Percentiles rank a stretch among this genome's conserved stretches.
These are phyloP conservation scores for Machaerirhynchus nigripectus DNA, from an alignment of 2,113 vertebrate genomes.

Conservation along the genomic window DNA sequence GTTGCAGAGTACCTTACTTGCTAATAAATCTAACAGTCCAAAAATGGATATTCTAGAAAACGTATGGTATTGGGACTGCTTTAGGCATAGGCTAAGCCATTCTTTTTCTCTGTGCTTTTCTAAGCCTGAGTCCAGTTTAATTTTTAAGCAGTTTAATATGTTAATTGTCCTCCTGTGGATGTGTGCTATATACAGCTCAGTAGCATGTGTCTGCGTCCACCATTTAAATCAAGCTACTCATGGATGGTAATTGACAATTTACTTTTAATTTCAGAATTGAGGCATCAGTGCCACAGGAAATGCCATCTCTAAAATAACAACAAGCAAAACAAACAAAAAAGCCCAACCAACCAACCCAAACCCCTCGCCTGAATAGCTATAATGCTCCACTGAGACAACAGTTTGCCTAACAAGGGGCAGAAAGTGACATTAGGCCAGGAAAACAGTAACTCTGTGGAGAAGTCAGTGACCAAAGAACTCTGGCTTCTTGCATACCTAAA, in stretches of 20 bases:
- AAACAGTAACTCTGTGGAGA: not conserved
- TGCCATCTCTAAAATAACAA: not conserved
- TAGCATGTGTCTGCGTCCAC: not conserved
- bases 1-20: not conserved
- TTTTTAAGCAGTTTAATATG: not conserved
- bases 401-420: not conserved
- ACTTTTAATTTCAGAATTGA: not conserved
- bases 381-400: not conserved
- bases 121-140: not conserved
- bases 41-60: not conserved
- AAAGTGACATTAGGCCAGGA: not conserved
- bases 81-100: not conserved
- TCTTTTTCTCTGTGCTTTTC: not conserved
- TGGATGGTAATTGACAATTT: not conserved
- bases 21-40: not conserved
- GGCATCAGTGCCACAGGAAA: not conserved
- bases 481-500: not conserved
- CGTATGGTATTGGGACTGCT: not conserved
- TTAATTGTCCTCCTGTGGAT: not conserved
- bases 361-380: not conserved
- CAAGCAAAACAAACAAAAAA: not conserved
- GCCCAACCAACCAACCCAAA: not conserved
- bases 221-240: not conserved
- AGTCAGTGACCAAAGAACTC: not conserved
- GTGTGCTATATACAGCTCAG: not conserved